These are phyloP conservation scores for Cremastinae sp. DNA, from an alignment of 2,888 invertebrate species.

Conservation along the genomic window DNA sequence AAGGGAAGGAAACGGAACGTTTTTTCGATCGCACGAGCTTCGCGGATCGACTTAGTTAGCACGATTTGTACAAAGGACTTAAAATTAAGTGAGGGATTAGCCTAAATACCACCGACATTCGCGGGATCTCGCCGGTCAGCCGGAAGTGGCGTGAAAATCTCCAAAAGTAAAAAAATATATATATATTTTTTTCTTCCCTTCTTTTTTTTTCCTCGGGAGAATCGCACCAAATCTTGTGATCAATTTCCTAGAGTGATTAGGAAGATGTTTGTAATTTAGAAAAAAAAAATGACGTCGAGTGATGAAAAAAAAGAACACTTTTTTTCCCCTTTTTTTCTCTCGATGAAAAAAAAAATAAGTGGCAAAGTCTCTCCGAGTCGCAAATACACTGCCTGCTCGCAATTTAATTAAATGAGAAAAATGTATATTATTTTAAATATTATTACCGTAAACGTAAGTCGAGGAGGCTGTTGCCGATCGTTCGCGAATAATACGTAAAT, in stretches of 20 bases:
- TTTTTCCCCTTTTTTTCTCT: constrained; percentile 5
- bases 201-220: constrained; percentile 4
- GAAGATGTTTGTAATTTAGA: constrained; percentile 12
- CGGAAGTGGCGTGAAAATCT: too few relatives aligned
- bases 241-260: constrained; percentile 9
- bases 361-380: not conserved
- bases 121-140: constrained; percentile 12
- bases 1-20: constrained; percentile 6
- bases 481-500: constrained; percentile 33
- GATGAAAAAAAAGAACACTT: constrained; percentile 21
- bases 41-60: constrained; percentile 66
- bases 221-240: constrained; percentile 11
- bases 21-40: constrained; percentile 27
- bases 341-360: too few relatives aligned
- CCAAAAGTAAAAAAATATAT: too few relatives aligned
- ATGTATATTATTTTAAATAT: not conserved
- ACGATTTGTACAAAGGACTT: constrained; percentile 68
- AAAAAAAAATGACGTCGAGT: constrained; percentile 35
- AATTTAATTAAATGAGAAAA: not conserved
- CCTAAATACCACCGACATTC: constrained; percentile 52
- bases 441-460: not conserved
- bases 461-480: not conserved
- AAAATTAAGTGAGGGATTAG: constrained; percentile 30
- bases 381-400: constrained; percentile 45
- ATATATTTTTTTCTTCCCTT: constrained; percentile 7